Conservation (phyloP, 2,888 invertebrate species). For the Crematogaster levior region DNA sequence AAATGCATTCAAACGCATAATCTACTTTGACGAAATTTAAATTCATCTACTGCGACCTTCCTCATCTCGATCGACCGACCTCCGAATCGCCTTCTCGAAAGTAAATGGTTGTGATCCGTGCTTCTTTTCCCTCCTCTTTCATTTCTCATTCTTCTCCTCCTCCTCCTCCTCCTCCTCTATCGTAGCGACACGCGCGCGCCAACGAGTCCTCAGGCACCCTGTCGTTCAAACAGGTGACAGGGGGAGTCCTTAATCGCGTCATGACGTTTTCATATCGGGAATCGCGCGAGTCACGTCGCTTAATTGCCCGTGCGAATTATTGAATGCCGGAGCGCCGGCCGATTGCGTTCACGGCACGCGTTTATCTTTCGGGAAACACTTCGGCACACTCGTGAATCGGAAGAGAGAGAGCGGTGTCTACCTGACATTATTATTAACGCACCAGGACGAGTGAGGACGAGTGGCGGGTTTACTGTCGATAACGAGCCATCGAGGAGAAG, state of each 20-base stretch:
- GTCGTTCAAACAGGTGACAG: constrained; percentile 75
- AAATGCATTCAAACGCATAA: neutral
- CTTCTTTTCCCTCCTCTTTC: neutral
- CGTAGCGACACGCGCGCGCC: constrained; percentile 61
- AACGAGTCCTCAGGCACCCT: constrained; percentile 66
- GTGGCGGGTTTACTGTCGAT: constrained; percentile 64
- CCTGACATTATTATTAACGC: constrained; percentile 66
- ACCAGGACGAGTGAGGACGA: constrained; percentile 32
- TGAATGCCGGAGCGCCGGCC: constrained; percentile 61
- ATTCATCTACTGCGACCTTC: neutral
- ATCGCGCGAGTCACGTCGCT: constrained; percentile 82
- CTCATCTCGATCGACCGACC: constrained; percentile 28
- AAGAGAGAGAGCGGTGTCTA: constrained; percentile 52
- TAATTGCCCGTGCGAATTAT: constrained; percentile 81
- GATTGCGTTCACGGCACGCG: constrained; percentile 60
- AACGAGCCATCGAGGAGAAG: constrained; percentile 71
- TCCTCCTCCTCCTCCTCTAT: constrained; percentile 48
- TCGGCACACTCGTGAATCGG: constrained; percentile 57
- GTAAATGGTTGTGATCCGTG: constrained; percentile 17
- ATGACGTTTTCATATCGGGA: constrained; percentile 77
- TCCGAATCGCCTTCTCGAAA: constrained; percentile 38
- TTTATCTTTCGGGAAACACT: constrained; percentile 73
- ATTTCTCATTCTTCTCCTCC: constrained; percentile 39
- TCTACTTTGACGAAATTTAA: neutral
- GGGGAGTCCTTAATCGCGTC: constrained; percentile 77